A percentile compares a stretch with the other conserved stretches of the same genome.
phyloP scores from a whole-genome alignment of 2,113 vertebrate species.

The Trinectes maculatus region DNA sequence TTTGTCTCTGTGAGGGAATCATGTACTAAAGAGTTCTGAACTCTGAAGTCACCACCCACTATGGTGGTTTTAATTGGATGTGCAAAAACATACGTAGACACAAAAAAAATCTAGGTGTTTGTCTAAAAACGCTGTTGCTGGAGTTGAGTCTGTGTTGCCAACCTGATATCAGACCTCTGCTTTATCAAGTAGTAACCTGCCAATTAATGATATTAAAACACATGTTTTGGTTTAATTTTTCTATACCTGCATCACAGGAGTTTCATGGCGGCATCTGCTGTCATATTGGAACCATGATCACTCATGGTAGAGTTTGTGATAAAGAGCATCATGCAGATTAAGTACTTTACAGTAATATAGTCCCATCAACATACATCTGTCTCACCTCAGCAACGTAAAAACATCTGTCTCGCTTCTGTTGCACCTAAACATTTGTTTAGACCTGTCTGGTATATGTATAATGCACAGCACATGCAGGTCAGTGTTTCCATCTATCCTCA shows the following conservation, averaged over 20 bases:
- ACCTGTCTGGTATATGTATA: no score
- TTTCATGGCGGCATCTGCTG: background rate
- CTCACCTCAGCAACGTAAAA: background rate
- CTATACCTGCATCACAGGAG: background rate
- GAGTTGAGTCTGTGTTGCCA: slow-evolving; percentile 29
- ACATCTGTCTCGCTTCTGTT: background rate
- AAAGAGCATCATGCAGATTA: background rate
- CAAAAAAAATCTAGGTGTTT: slow-evolving; percentile 30
- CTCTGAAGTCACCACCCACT: slow-evolving; percentile 63
- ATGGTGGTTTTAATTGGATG: slow-evolving; percentile 69
- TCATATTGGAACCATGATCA: background rate
- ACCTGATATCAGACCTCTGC: slow-evolving; percentile 23
- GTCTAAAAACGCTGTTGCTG: slow-evolving; percentile 34
- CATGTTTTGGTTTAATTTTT: background rate
- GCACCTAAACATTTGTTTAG: background rate
- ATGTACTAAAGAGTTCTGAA: slow-evolving; percentile 75
- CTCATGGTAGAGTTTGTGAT: background rate
- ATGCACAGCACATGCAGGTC: no score
- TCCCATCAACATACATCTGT: background rate
- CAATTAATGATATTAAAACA: background rate
- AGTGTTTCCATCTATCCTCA: no score
- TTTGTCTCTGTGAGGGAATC: slow-evolving; percentile 65
- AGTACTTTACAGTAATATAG: background rate
- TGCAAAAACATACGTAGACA: slow-evolving; percentile 56
- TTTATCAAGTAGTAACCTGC: slow-evolving; percentile 42